phyloP scores from a whole-genome alignment of 1,140 invertebrate species.

The Aphelinus atriplicis region DNA sequence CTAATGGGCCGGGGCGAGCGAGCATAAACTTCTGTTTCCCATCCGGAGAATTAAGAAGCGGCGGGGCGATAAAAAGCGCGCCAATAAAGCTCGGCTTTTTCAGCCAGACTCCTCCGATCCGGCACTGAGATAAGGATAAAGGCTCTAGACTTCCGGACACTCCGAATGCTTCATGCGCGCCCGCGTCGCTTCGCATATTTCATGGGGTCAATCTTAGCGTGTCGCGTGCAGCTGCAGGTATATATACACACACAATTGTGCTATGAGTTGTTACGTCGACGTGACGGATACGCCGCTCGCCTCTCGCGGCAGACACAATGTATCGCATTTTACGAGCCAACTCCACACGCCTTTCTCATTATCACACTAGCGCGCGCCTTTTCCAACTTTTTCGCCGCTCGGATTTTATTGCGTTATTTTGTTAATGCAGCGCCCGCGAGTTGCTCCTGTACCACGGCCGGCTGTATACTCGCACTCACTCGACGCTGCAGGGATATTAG shows the following conservation, averaged over 20 bases:
- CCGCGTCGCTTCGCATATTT: conserved; percentile 31
- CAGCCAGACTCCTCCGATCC: neutral
- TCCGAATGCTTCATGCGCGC: neutral
- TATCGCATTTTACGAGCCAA: conserved; percentile 58
- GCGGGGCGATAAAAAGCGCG: conserved; percentile 25
- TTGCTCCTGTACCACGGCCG: neutral
- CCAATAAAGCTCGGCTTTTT: conserved; percentile 29
- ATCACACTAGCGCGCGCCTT: conserved; percentile 22
- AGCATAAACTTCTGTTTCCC: conserved; percentile 36
- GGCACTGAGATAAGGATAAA: conserved; percentile 18
- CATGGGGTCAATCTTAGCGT: conserved; percentile 56
- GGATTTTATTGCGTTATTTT: conserved; percentile 66
- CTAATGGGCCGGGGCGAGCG: conserved; percentile 20
- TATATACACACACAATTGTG: too few species aligned
- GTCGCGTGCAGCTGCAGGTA: conserved; percentile 51
- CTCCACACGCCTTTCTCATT: conserved; percentile 37
- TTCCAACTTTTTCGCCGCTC: conserved; percentile 40
- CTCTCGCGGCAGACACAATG: conserved; percentile 50
- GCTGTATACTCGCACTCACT: too few species aligned
- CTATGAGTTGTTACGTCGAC: conserved; percentile 44
- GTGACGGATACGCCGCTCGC: conserved; percentile 52
- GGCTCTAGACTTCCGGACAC: conserved; percentile 27
- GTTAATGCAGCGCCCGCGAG: conserved; percentile 56
- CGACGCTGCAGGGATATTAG: conserved; percentile 20
- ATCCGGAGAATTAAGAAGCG: conserved; percentile 19